Base-by-base conservation (phyloP, 2,888 invertebrate genomes). In the Falcaria lacertinaria region DNA sequence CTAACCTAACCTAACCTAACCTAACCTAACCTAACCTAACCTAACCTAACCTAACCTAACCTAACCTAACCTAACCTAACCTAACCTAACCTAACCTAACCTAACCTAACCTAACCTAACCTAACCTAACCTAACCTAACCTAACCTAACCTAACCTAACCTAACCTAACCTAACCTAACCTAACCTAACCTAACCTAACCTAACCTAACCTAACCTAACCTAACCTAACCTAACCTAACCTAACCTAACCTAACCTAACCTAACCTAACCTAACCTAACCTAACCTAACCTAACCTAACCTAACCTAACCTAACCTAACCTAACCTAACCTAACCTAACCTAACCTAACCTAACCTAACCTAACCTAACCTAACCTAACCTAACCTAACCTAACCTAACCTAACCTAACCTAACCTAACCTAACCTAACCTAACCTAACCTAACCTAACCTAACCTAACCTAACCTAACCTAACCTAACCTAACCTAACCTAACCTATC, bases 401-500 rank as follows among this genome's bases (percentile, higher is more conserved):
- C 49, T 50, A 46, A 50, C 45, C 48, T 45, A 45, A 48, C 45
- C 45, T 45, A 48, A 45, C 48, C 45, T 45, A 45, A 48, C 48
- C 48, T 48, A 48, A 50, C 50, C 50, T 50, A 47, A 47, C 50
- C 47, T 45, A 43, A 41, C 44, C 42, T 41, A 47, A 42, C 44
- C 43, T 41, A 44, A 44, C 45, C 48, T 51, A 41, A 44, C 53
- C 50, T 48, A 48, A 50, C 48, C 48, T 47, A 48, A 47, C 48
- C 48, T 48, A 52, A 46, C 47, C 46, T 46, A 51, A 46, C 50
- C 50, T 50, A 50, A 50, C 50, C 46, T 46, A 53, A 54, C 54
- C 54, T 54, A 52, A 52, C 54, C 57, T 57, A 57, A 57, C 57
- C 57, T 54, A 54, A 56, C 56, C 50, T 51, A 52, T 50, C 50